Evolutionary conservation across 2,797 vertebrate genomes (phyloP).

Genomic region (Ciconia nigra): DNA sequence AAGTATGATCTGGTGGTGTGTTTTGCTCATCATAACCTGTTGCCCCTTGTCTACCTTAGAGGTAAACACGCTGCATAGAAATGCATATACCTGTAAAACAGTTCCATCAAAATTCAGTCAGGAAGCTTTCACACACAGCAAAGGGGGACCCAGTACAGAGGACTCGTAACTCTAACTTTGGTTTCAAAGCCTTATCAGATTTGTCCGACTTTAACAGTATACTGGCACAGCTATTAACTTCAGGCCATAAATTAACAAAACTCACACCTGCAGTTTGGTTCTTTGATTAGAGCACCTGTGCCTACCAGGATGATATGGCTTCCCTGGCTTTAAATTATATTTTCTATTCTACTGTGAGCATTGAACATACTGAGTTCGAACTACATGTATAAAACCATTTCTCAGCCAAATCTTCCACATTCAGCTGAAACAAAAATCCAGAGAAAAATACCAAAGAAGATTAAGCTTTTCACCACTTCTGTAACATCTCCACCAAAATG

Average conservation of each 20-base stretch:
- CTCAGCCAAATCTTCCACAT: not conserved
- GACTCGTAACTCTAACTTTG: not conserved
- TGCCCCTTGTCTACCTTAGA: not conserved
- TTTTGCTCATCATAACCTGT: not conserved
- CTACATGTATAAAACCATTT: not conserved
- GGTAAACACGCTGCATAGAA: not conserved
- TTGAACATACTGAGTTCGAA: not conserved
- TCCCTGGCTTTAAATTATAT: not conserved
- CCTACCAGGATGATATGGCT: not conserved
- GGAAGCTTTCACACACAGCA: not conserved
- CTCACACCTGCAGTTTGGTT: not conserved
- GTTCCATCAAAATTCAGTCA: not conserved
- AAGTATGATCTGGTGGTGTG: accelerated
- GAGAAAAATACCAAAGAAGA: constrained; percentile 8
- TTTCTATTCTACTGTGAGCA: constrained; percentile 10
- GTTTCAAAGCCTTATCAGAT: not conserved
- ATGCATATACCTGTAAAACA: not conserved
- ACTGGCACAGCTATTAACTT: not conserved
- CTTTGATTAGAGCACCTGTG: not conserved
- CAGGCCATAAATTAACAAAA: not conserved
- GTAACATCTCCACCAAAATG: not conserved
- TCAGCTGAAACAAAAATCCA: constrained; percentile 16
- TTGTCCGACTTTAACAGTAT: not conserved
- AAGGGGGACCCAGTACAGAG: not conserved
- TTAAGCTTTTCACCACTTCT: constrained; percentile 13